Conservation (phyloP, 2,888 invertebrate genomes). For the Pollenia labialis region DNA sequence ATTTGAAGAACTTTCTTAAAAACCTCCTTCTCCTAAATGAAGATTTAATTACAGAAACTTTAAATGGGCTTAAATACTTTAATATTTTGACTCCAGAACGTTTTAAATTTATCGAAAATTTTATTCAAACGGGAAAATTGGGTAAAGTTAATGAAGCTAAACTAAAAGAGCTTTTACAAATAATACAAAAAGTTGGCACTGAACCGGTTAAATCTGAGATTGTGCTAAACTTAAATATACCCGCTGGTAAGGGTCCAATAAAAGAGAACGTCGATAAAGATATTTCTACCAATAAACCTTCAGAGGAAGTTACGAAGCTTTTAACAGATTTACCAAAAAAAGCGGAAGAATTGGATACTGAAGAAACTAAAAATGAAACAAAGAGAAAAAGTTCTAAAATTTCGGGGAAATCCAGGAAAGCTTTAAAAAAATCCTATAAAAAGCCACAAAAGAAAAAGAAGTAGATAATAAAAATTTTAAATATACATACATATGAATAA, state of each 20-base stretch:
- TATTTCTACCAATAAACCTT: neutral
- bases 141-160: constrained; percentile 16
- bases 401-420: neutral
- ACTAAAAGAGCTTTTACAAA: constrained; percentile 4
- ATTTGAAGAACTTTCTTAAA: constrained; percentile 54
- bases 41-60: constrained; percentile 9
- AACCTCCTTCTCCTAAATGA: neutral
- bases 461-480: neutral
- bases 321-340: neutral
- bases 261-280: neutral
- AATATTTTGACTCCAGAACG: constrained; percentile 4
- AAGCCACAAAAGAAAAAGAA: neutral
- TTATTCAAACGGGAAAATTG: constrained; percentile 23
- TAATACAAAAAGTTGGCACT: constrained; percentile 10
- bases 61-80: constrained; percentile 25
- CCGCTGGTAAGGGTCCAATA: constrained; percentile 27
- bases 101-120: constrained; percentile 38
- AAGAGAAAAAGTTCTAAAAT: neutral
- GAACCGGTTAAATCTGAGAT: neutral
- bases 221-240: neutral
- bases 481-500: no score
- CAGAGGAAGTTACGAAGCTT: neutral
- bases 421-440: neutral
- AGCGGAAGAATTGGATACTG: neutral
- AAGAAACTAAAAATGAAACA: neutral